These are phyloP conservation scores for Campaea margaritaria DNA, from an alignment of 2,888 invertebrate genomes.

Conservation along the genomic window DNA sequence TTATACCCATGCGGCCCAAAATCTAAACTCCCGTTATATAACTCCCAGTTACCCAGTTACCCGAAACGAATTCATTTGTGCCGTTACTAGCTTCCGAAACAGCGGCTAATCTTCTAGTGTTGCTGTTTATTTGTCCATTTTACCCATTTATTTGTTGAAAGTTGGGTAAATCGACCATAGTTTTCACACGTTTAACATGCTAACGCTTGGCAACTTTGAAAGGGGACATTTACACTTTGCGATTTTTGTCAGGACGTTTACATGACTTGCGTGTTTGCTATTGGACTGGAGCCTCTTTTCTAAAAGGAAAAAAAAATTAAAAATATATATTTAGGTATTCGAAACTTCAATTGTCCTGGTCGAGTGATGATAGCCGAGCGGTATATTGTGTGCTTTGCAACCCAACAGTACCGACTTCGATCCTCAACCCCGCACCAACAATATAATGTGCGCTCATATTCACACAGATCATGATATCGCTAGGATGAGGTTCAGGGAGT, in stretches of 20 bases:
- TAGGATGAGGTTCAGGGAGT: too few relatives aligned
- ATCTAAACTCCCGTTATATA: constrained; percentile 22
- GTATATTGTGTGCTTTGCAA: too few relatives aligned
- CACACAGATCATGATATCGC: too few relatives aligned
- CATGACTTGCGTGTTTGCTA: background rate
- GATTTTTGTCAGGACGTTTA: constrained; percentile 6
- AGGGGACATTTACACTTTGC: constrained; percentile 25
- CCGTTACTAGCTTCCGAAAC: constrained; percentile 26
- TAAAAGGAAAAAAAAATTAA: too few relatives aligned
- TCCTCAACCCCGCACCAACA: too few relatives aligned
- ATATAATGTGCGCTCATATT: too few relatives aligned
- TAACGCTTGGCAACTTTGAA: constrained; percentile 40
- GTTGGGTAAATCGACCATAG: constrained; percentile 45
- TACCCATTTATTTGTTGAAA: constrained; percentile 43
- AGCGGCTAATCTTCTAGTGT: constrained; percentile 36
- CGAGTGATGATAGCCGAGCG: too few relatives aligned
- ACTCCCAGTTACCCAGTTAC: constrained; percentile 22
- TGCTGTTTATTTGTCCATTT: constrained; percentile 35
- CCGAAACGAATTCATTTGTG: constrained; percentile 32
- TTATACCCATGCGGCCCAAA: constrained; percentile 20
- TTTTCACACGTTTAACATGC: constrained; percentile 47
- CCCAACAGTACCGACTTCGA: too few relatives aligned
- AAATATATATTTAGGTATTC: too few relatives aligned
- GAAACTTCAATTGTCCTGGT: too few relatives aligned
- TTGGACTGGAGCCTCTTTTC: too few relatives aligned